Evolutionary conservation across 2,113 vertebrate genomes (phyloP), one percentile per base, ranked within the genome.

Genomic region (Amblyornis subalaris): DNA sequence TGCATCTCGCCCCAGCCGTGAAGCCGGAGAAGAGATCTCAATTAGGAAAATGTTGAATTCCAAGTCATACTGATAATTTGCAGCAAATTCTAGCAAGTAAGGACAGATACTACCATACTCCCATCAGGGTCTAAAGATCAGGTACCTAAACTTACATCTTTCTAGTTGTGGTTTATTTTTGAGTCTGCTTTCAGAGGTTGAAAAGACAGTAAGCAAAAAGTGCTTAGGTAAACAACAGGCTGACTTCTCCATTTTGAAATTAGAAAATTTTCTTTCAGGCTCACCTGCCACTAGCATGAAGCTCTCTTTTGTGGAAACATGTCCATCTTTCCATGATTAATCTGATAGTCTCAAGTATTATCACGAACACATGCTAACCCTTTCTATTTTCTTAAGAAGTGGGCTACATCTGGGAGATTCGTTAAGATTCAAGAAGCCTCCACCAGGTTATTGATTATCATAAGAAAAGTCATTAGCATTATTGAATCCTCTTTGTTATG

Each of bases 401-500:
- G 42, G 33, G 28, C 28, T 81, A 81, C 28, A 26, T 77, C 45
- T 74, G 35, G 71, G 53, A 93, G 62, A 85, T 87, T 87, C 15
- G 8, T 96, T 97, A 96, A 92, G 65, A 97, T 97, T 96, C 93
- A 95, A 75, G 80, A 38, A 23, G 42, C 71, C 95, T 96, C 88
- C 54, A 83, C 80, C 24, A 88, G 44, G 80, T 94, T 97, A 97
- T 97, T 97, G 97, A 97, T 97, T 97, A 97, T 96, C 97, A 97
- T 97, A 97, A 96, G 89, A 96, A 94, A 93, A 97, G 76, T 95
- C 92, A 97, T 97, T 97, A 97, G 74, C 89, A 94, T 96, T 95
- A 88, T 96, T 93, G 96, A 97, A 96, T 97, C 77, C 42, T 90
- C 96, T 97, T 96, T 97, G 94, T 96, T 97, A 97, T 97, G 96